These are phyloP conservation scores for Drosophila arawakana DNA, from an alignment of 1,140 invertebrate genomes.

Conservation along the genomic window DNA sequence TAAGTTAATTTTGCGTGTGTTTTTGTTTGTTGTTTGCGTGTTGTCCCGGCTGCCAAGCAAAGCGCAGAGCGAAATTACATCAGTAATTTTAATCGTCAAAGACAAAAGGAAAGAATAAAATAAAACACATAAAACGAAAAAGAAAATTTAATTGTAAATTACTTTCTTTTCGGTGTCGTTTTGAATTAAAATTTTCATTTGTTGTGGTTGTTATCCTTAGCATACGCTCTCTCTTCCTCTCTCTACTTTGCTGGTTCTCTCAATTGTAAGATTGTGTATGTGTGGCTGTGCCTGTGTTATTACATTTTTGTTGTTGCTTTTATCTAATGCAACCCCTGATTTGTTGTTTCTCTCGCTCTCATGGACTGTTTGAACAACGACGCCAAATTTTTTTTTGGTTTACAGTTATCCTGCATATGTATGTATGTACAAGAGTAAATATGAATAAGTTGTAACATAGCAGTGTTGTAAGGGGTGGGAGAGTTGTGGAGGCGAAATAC, in stretches of 20 bases:
- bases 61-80: slow-evolving; percentile 27
- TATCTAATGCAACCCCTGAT: slow-evolving; percentile 35
- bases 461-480: neutral
- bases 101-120: neutral
- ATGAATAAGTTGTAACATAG: slow-evolving; percentile 8
- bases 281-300: slow-evolving; percentile 20
- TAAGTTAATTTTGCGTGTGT: slow-evolving; percentile 59
- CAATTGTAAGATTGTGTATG: neutral
- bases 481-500: neutral
- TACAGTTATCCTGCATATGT: slow-evolving; percentile 23
- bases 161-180: neutral
- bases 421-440: slow-evolving; percentile 6
- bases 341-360: slow-evolving; percentile 17
- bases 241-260: neutral
- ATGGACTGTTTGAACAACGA: neutral
- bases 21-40: slow-evolving; percentile 17
- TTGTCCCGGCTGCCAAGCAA: slow-evolving; percentile 25
- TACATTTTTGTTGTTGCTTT: slow-evolving; percentile 15
- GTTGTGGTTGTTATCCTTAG: slow-evolving; percentile 43
- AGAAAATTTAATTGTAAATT: slow-evolving; percentile 13
- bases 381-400: slow-evolving; percentile 23
- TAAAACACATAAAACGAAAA: neutral
- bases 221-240: slow-evolving; percentile 8
- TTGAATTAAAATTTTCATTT: slow-evolving; percentile 13
- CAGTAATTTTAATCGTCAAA: slow-evolving; percentile 7